A percentile compares a stretch with the other conserved stretches of the same genome.
phyloP scores from a whole-genome alignment of 2,888 invertebrate genomes.

The Danaus chrysippus region DNA sequence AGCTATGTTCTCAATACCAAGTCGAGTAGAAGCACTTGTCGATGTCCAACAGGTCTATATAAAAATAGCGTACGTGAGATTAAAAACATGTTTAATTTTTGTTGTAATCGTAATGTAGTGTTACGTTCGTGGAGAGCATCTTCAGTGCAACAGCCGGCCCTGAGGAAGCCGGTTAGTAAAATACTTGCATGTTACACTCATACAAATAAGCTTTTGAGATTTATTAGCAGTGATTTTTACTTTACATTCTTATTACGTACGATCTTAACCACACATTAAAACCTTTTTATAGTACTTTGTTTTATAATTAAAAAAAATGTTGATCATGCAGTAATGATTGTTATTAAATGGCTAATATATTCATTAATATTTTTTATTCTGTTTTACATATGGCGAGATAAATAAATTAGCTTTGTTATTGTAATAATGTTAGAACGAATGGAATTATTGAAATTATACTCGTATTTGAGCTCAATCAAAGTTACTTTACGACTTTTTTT shows the following conservation, averaged over 20 bases:
- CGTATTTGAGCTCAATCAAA: no score
- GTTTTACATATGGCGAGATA: no score
- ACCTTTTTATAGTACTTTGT: no score
- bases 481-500: no score
- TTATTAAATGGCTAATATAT: no score
- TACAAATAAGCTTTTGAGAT: neutral
- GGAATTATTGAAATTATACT: no score
- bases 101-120: conserved; percentile 49
- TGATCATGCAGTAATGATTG: no score
- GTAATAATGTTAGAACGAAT: no score
- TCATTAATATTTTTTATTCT: no score
- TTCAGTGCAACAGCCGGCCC: conserved; percentile 65
- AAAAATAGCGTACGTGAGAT: conserved; percentile 9
- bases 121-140: conserved; percentile 63
- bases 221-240: neutral
- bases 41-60: conserved; percentile 13
- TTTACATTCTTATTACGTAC: neutral
- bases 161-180: conserved; percentile 37
- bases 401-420: no score
- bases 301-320: no score
- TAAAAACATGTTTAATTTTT: conserved; percentile 26
- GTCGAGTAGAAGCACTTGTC: neutral
- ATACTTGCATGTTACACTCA: conserved; percentile 1
- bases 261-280: no score
- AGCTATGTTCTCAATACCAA: neutral